Base-by-base conservation (phyloP, 35 echinoderm and acorn worm genomes). In the Apostichopus parvimensis region DNA sequence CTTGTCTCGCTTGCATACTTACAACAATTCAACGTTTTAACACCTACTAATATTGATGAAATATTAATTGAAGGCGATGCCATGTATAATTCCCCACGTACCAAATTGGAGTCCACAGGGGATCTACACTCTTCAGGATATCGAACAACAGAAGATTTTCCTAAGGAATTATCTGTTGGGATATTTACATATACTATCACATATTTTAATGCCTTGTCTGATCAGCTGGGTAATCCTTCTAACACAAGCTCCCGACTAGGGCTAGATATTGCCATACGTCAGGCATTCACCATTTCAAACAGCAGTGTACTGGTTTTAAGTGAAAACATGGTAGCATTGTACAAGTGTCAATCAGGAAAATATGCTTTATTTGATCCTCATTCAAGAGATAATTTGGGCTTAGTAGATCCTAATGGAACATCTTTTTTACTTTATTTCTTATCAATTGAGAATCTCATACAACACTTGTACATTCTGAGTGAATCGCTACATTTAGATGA, bases 341-440 rank as follows among this genome's bases (percentile, higher is more conserved):
- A 26, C 78, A 80, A 80, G 34, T 80, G 78, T 45, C 25, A 11
- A 14, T 45, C 78, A 45, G 21, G 25, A 53, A 80, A 80, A 6
- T 80, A 80, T 80, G 78, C 78, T 28, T 22, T 80, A 13, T 80
- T 80, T 80, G 78, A 80, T 45, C 78, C 83, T 60, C 83, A 87
- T 57, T 87, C 83, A 55, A 87, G 83, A 57, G 17, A 87, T 59
- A 11, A 57, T 56, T 8, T 22, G 56, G 83, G 83, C 6, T 87
- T 87, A 87, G 54, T 59, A 6, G 11, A 59, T 20, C 12, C 11
- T 60, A 17, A 87, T 87, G 83, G 83, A 15, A 59, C 55, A 6
- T 52, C 83, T 87, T 57, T 65, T 10, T 59, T 87, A 59, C 53
- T 87, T 5, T 87, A 57, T 57, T 87, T 87, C 17, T 18, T 8